phyloP scores from a whole-genome alignment of 2,113 vertebrate genomes.

The Myiozetetes cayanensis region DNA sequence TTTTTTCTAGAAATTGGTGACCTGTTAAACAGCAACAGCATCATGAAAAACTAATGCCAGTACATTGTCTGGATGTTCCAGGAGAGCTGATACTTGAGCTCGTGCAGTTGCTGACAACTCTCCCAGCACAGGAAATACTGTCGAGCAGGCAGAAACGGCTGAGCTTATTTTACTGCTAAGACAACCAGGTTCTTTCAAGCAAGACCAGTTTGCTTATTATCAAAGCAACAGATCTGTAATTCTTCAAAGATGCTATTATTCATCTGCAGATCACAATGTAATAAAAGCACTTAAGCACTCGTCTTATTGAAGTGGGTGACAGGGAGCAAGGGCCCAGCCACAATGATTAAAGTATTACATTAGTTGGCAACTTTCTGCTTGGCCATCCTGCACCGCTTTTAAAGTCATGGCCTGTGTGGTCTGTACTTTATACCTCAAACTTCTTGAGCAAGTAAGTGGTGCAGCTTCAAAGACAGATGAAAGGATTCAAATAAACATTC shows the following conservation, averaged over 20 bases:
- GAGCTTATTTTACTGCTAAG: not conserved
- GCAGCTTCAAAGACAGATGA: constrained; percentile 32
- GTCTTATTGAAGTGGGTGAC: not conserved
- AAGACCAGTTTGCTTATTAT: constrained; percentile 15
- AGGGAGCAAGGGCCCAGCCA: not conserved
- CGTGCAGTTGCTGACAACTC: accelerated
- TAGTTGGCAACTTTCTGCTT: not conserved
- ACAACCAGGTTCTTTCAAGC: not conserved
- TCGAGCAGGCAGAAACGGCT: not conserved
- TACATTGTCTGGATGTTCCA: not conserved
- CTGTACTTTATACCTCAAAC: not conserved
- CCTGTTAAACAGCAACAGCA: not conserved
- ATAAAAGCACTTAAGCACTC: not conserved
- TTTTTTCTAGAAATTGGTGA: not conserved
- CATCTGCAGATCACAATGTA: not conserved
- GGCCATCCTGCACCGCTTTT: not conserved
- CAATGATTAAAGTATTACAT: not conserved
- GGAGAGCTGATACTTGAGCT: not conserved
- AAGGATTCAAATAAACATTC: constrained; percentile 1
- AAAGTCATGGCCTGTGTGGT: not conserved
- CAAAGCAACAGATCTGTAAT: not conserved
- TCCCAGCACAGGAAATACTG: not conserved
- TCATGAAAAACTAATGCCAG: not conserved
- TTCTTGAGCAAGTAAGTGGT: not conserved
- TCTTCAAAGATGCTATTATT: constrained; percentile 5